These are phyloP conservation scores for Eristalinus aeneus DNA, from an alignment of 2,888 invertebrate genomes.

Conservation along the genomic window DNA sequence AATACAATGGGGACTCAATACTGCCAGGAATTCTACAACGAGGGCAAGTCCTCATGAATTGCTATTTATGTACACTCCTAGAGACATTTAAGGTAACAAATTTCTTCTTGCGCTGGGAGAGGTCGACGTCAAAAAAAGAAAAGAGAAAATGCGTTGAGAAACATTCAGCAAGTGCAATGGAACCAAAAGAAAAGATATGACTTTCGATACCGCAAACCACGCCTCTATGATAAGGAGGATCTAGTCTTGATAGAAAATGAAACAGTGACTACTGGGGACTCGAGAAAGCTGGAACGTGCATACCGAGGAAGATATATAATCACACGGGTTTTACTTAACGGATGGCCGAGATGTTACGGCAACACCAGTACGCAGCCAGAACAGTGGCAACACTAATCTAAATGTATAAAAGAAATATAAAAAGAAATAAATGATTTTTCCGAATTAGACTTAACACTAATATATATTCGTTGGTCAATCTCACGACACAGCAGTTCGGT, in stretches of 20 bases:
- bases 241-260: conserved; percentile 18
- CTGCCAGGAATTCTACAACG: conserved; percentile 3
- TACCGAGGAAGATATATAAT: conserved; percentile 73
- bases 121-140: neutral
- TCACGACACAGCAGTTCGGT: no score
- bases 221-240: neutral
- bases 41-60: conserved; percentile 15
- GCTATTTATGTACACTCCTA: conserved; percentile 11
- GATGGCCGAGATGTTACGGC: conserved; percentile 18
- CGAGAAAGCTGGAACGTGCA: conserved; percentile 71
- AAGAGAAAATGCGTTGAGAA: neutral
- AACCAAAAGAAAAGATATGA: conserved; percentile 20
- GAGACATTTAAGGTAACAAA: conserved; percentile 16
- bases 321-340: conserved; percentile 71
- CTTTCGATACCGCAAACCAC: conserved; percentile 5
- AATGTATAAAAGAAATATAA: no score
- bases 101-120: neutral
- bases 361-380: no score
- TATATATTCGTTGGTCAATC: no score
- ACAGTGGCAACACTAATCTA: no score
- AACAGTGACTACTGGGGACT: conserved; percentile 55
- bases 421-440: no score
- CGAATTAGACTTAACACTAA: no score
- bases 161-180: neutral
- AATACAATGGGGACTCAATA: conserved; percentile 33